phyloP scores from a whole-genome alignment of 2,113 vertebrate genomes.

The Brachyhypopomus occidentalis region DNA sequence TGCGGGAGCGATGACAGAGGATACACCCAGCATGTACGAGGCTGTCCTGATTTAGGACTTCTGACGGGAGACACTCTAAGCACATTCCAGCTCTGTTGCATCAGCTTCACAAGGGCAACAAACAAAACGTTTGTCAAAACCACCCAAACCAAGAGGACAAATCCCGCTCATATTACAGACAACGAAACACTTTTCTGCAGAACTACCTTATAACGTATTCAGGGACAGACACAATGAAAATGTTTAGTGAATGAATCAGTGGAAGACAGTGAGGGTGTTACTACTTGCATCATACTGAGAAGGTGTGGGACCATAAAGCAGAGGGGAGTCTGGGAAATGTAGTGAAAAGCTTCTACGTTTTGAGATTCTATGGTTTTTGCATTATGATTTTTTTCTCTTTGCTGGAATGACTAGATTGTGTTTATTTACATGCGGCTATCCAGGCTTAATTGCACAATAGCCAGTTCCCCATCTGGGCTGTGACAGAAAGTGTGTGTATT shows the following conservation, averaged over 20 bases:
- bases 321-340: not conserved
- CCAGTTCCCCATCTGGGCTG: not conserved
- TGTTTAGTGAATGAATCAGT: not conserved
- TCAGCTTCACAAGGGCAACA: conserved; percentile 13
- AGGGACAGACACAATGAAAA: not conserved
- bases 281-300: not conserved
- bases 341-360: not conserved
- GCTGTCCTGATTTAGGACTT: conserved; percentile 2
- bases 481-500: not conserved
- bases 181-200: not conserved
- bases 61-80: conserved; percentile 19
- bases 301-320: not conserved
- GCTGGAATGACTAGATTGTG: too few species aligned
- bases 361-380: too few species aligned
- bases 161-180: not conserved
- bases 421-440: too few species aligned
- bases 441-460: not conserved
- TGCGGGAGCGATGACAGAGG: not conserved
- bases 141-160: conserved; percentile 2
- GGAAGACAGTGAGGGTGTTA: not conserved
- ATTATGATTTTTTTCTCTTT: too few species aligned
- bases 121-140: conserved; percentile 7
- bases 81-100: conserved; percentile 6
- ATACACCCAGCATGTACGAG: not conserved
- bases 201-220: not conserved